Evolutionary conservation across 2,888 invertebrate species (phyloP), one percentile per base, ranked within the genome.

Genomic region (Mythimna impura): DNA sequence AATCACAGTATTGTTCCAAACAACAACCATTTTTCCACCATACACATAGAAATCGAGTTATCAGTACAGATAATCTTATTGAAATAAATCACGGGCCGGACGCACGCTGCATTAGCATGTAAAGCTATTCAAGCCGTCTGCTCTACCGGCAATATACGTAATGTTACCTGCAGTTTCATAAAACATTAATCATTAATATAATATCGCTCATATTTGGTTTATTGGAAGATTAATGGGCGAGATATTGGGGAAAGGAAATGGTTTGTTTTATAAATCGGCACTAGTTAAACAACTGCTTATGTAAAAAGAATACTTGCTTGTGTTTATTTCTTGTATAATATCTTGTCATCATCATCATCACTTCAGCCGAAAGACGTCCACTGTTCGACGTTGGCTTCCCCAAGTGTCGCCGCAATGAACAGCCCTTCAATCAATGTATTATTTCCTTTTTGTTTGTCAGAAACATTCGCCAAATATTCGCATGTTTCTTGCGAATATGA

Each of bases 21-120:
- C 62, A 63, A 69, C 40, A 40, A 17, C n/a, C 20, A 66, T 69
- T 66, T 76, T 76, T 55, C 54, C 40, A 55, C 34, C 8, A 60
- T 69, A 34, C 7, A 55, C 61, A 14, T 68, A 63, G 60, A 67
- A 66, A 69, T n/a, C 17, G 5, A 43, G 55, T 58, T 86, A 85
- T 83, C 84, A 73, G 68, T 61, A 47, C 20, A 71, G 73, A 79
- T 82, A 75, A 84, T 85, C 86, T 66, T 65, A 62, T 76, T 71
- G 64, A 77, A 71, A 83, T 82, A 83, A 82, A 87, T 87, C 82
- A 80, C 65, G 57, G 66, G 76, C 79, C 87, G 87, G 87, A 87
- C 78, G 72, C 73, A 50, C 14, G 68, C 57, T 60, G 73, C 62
- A 76, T 76, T 78, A 78, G 80, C 82, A 74, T 78, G 77, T 66